phyloP scores from a whole-genome alignment of 2,888 invertebrate species.

The Troides helena region DNA sequence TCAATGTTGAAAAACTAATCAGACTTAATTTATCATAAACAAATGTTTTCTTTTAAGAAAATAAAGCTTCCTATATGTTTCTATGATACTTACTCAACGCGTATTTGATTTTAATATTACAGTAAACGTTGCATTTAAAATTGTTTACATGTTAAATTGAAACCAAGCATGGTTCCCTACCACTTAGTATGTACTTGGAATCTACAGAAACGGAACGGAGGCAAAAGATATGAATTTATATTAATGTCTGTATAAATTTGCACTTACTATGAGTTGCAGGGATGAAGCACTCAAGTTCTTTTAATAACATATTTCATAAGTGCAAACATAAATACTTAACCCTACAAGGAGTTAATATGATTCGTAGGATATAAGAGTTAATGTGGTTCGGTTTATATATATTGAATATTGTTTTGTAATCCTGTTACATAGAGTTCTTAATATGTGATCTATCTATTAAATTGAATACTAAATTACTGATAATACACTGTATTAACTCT shows the following conservation, averaged over 20 bases:
- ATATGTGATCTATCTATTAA: no score
- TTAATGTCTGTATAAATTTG: slow-evolving; percentile 3
- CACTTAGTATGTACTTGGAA: slow-evolving; percentile 10
- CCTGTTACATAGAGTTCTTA: no score
- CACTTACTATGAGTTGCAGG: slow-evolving; percentile 6
- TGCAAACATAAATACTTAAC: background rate
- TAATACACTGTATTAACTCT: no score
- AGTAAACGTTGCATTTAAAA: background rate
- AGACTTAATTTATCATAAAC: background rate
- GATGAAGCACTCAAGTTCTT: background rate
- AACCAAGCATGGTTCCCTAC: slow-evolving; percentile 2
- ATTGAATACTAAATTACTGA: no score
- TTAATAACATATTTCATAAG: background rate
- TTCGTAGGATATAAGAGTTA: no score
- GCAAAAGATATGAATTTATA: slow-evolving; percentile 7
- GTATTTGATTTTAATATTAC: slow-evolving; percentile 5
- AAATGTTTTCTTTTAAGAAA: slow-evolving; percentile 1
- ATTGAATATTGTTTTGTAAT: no score
- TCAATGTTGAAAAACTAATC: background rate
- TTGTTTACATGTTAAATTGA: background rate
- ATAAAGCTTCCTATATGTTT: background rate
- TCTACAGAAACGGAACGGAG: slow-evolving; percentile 1
- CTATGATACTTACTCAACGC: slow-evolving; percentile 1
- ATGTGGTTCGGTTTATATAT: no score
- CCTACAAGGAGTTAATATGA: background rate